A percentile compares a stretch with the other conserved stretches of the same genome.
Conservation (phyloP, 2,888 invertebrate genomes). For the Cartodere bifasciata region DNA sequence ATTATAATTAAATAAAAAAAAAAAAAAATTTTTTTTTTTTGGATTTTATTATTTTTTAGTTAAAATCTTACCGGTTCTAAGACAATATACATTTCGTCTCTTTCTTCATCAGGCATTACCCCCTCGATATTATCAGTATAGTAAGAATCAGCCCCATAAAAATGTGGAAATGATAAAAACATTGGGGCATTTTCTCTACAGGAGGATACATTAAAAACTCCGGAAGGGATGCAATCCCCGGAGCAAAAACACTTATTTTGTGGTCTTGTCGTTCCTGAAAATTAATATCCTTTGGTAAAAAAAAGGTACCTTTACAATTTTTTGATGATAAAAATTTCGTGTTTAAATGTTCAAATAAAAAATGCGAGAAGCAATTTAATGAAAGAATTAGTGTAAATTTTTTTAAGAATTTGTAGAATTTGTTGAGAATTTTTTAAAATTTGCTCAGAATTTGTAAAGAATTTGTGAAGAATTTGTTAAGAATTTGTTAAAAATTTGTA, state of each 20-base stretch:
- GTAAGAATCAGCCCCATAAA: conserved; percentile 56
- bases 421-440: no score
- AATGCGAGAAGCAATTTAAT: no score
- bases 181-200: conserved; percentile 69
- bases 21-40: conserved; percentile 5
- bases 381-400: no score
- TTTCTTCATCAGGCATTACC: conserved; percentile 49
- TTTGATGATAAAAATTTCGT: no score
- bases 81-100: conserved; percentile 62
- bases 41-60: background rate
- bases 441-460: no score
- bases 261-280: conserved; percentile 42
- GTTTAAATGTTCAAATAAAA: no score
- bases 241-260: conserved; percentile 59
- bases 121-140: conserved; percentile 52
- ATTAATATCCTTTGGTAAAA: no score
- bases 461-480: no score
- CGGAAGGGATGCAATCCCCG: conserved; percentile 57
- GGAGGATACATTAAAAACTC: conserved; percentile 60
- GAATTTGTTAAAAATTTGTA: no score
- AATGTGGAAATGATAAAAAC: conserved; percentile 73
- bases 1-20: conserved; percentile 4
- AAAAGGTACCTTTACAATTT: no score
- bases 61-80: conserved; percentile 51
- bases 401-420: no score